Evolutionary conservation across 2,113 vertebrate genomes (phyloP).

Genomic region (Porphyrio hochstetteri): DNA sequence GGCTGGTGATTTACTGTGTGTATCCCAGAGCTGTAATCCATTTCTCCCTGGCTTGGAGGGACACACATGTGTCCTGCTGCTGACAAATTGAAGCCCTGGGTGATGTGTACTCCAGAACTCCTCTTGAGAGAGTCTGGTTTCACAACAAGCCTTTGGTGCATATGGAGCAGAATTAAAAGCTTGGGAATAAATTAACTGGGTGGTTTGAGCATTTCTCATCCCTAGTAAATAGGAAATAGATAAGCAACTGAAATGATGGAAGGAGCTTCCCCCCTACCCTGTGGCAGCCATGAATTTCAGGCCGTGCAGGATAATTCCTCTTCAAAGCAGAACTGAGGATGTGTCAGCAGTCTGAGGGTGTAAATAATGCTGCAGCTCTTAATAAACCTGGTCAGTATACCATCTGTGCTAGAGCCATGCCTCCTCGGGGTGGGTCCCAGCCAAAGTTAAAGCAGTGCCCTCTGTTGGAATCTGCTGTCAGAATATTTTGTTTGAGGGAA

Average conservation of each 20-base stretch:
- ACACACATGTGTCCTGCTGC: background rate
- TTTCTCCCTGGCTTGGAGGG: background rate
- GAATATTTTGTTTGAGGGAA: background rate
- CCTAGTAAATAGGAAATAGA: background rate
- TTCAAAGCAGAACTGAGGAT: background rate
- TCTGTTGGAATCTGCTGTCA: background rate
- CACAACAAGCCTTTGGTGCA: background rate
- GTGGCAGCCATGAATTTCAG: background rate
- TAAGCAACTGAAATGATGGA: background rate
- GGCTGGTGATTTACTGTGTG: background rate
- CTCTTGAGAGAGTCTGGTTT: background rate
- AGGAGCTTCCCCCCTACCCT: background rate
- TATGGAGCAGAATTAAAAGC: background rate
- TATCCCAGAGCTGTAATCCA: background rate
- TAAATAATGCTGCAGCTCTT: background rate
- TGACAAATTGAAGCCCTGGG: background rate
- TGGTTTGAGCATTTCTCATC: background rate
- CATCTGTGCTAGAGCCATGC: rapidly evolving
- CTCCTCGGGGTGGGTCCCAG: background rate
- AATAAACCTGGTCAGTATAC: background rate
- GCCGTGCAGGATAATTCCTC: background rate
- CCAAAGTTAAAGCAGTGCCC: background rate
- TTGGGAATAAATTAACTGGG: background rate
- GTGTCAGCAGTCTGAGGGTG: background rate
- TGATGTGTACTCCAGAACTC: background rate